Conservation (phyloP, 64 coral and sea anemone species). For the Cladopsammia gracilis region DNA sequence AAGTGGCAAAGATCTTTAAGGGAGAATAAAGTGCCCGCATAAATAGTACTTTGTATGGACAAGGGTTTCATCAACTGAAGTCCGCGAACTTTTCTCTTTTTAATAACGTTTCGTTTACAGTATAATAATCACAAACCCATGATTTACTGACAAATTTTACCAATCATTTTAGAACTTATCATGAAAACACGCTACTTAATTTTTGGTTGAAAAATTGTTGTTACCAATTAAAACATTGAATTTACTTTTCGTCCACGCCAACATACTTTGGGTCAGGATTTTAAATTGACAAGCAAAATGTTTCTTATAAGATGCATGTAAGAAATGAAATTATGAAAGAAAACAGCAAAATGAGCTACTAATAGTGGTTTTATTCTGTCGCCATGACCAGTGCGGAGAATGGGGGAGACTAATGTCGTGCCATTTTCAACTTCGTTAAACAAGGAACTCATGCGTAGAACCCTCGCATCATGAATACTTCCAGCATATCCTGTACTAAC, state of each 20-base stretch:
- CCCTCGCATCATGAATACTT: constrained; percentile 38
- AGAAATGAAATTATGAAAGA: no score
- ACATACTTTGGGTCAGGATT: no score
- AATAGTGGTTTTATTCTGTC: background rate
- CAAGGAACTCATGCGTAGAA: constrained; percentile 46
- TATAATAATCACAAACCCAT: no score
- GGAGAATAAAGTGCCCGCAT: background rate
- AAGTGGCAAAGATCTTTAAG: constrained; percentile 68
- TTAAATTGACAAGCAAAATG: no score
- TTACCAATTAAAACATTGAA: no score
- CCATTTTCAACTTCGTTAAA: constrained; percentile 33
- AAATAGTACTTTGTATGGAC: background rate
- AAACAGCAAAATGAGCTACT: no score
- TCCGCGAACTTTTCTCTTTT: background rate
- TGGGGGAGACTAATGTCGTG: constrained; percentile 21
- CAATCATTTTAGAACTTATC: no score
- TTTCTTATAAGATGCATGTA: no score
- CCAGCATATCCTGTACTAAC: constrained; percentile 38
- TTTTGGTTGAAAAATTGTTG: no score
- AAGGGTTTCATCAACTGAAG: background rate
- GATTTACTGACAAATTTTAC: no score
- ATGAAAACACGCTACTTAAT: no score
- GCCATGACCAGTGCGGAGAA: background rate
- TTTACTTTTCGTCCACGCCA: no score
- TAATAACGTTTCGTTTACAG: background rate